These are phyloP conservation scores for Andrena haemorrhoa DNA, from an alignment of 2,888 invertebrate genomes.

Conservation along the genomic window DNA sequence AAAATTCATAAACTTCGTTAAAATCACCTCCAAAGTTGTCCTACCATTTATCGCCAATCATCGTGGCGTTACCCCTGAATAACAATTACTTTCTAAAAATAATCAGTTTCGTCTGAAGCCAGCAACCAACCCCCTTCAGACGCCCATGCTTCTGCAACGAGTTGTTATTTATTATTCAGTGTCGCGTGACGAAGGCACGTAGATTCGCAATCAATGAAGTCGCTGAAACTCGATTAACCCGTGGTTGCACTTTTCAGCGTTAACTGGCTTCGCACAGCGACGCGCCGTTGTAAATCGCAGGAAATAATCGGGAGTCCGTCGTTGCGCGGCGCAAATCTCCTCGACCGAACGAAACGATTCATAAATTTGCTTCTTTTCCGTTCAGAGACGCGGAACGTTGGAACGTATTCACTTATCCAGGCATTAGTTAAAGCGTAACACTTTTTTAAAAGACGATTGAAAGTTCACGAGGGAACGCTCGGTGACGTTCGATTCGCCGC, in stretches of 20 bases:
- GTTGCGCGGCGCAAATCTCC: no score
- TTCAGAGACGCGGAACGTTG: background rate
- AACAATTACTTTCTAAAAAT: no score
- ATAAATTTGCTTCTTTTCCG: background rate
- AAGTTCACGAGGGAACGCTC: background rate
- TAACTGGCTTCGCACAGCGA: background rate
- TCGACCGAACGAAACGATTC: no score
- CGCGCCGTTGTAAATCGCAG: background rate
- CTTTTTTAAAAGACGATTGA: background rate
- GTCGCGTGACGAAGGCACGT: background rate
- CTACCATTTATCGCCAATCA: no score
- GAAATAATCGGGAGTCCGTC: background rate
- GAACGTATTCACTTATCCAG: background rate
- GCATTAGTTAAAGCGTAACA: no score
- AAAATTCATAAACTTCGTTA: no score
- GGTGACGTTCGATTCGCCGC: conserved; percentile 13
- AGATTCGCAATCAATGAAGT: background rate
- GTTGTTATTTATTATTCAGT: conserved; percentile 75
- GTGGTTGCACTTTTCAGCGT: background rate
- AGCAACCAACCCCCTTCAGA: no score
- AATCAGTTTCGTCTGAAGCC: no score
- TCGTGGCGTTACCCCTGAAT: no score
- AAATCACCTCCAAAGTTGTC: no score
- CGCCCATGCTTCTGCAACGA: conserved; percentile 35
- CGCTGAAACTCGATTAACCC: conserved; percentile 7